Base-by-base conservation (phyloP, 1,140 invertebrate genomes). In the Calephelis nemesis region DNA sequence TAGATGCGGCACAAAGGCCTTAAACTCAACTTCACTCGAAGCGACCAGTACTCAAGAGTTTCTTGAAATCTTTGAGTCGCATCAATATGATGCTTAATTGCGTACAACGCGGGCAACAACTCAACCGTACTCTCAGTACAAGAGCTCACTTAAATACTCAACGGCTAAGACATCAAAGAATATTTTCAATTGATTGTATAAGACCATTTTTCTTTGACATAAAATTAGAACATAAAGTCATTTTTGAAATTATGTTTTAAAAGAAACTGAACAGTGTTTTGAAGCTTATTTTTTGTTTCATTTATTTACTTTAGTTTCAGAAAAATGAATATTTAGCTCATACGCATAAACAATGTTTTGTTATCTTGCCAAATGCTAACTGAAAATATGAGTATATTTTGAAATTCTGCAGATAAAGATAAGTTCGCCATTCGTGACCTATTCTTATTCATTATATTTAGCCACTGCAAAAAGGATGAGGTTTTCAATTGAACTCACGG, bases 51-150 rank as follows among this genome's bases (percentile, higher is more conserved):
- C 65, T 74, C 60, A 60, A 80, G 78, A 50, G 72, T 72, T 75
- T 72, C 75, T 75, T 52, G 63, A 72, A 77, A 78, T 78, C 76
- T 87, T 83, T 82, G 82, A 82, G 76, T 64, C 74, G 83, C 73
- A 83, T 76, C 80, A 80, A 77, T 78, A 75, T 69, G 73, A 74
- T 73, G 73, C 73, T 83, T 85, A 85, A 85, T 83, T 82, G 78
- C 78, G 77, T 78, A 74, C 78, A 75, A 69, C 77, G 58, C 67
- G 15, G 52, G 64, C 70, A 74, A 67, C 69, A 72, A 77, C 72
- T 74, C 73, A 80, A 76, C 77, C 72, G 71, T 64, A 63, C 72
- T 70, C 78, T 77, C 65, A 66, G 62, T 65, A 73, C 69, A 69
- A 84, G 83, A 63, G 72, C 70, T 79, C 78, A 81, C 83, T 87